A percentile compares a stretch with the other conserved stretches of the same genome.
Evolutionary conservation across 2,113 vertebrate species (phyloP).

Genomic region (Thinocorus orbignyianus): DNA sequence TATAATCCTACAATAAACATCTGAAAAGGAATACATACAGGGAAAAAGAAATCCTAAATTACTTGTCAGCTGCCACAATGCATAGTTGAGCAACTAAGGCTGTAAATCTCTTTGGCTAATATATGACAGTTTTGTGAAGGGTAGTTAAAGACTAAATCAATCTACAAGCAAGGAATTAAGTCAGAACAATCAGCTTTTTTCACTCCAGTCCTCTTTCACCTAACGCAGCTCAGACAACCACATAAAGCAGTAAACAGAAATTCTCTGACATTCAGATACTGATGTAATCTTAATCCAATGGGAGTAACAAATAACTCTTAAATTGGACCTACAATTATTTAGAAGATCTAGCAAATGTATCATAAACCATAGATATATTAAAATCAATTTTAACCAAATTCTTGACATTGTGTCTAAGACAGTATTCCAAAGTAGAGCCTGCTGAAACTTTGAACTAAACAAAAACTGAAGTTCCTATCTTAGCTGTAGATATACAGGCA

Average conservation of each 20-base stretch:
- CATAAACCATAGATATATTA: not conserved
- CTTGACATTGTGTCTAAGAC: not conserved
- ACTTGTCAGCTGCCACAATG: not conserved
- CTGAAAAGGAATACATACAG: not conserved
- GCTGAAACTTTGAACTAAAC: not conserved
- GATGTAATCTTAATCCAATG: not conserved
- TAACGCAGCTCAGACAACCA: not conserved
- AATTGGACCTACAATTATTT: not conserved
- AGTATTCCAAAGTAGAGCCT: not conserved
- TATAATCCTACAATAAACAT: not conserved
- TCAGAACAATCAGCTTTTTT: not conserved
- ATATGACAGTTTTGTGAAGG: not conserved
- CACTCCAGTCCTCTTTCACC: not conserved
- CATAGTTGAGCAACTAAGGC: not conserved
- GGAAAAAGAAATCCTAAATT: not conserved
- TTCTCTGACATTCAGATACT: not conserved
- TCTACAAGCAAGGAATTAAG: not conserved
- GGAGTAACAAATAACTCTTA: not conserved
- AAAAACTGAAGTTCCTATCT: not conserved
- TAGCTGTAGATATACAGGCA: not conserved
- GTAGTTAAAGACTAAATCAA: not conserved
- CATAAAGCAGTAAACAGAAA: not conserved
- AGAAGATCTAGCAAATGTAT: not conserved
- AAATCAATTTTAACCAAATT: not conserved
- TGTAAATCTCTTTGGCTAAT: not conserved